Evolutionary conservation across 2,113 vertebrate species (phyloP).

Genomic region (Rhinogobius similis): DNA sequence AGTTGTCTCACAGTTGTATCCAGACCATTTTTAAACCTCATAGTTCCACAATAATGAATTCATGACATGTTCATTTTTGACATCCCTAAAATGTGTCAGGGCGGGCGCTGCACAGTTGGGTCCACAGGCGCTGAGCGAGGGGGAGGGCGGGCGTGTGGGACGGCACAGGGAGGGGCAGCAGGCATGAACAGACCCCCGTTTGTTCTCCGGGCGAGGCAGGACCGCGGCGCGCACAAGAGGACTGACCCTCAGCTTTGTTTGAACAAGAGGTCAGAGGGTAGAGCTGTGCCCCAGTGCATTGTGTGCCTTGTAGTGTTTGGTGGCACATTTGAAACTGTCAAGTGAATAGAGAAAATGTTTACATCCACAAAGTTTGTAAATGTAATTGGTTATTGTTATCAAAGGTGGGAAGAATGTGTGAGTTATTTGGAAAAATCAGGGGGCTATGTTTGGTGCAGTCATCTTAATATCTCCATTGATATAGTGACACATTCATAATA

Average conservation of each 20-base stretch:
- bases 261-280: constrained; percentile 73
- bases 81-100: background rate
- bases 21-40: too few relatives aligned
- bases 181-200: constrained; percentile 67
- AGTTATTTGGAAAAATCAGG: background rate
- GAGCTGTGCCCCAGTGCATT: constrained; percentile 63
- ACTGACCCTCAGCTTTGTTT: constrained; percentile 70
- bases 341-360: constrained; percentile 15
- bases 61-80: background rate
- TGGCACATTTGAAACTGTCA: constrained; percentile 54
- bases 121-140: constrained; percentile 25
- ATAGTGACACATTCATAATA: too few relatives aligned
- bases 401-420: background rate
- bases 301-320: constrained; percentile 69
- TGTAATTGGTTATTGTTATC: background rate
- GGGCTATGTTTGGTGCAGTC: background rate
- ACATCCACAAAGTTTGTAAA: constrained; percentile 3
- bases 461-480: background rate
- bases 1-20: too few relatives aligned
- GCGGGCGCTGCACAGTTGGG: background rate
- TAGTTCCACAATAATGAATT: background rate
- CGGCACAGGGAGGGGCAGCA: constrained; percentile 41
- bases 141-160: constrained; percentile 42
- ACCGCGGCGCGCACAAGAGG: constrained; percentile 63
- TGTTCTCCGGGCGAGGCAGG: constrained; percentile 65